These are phyloP conservation scores for Spodoptera litura DNA, from an alignment of 1,140 invertebrate genomes.

Conservation along the genomic window DNA sequence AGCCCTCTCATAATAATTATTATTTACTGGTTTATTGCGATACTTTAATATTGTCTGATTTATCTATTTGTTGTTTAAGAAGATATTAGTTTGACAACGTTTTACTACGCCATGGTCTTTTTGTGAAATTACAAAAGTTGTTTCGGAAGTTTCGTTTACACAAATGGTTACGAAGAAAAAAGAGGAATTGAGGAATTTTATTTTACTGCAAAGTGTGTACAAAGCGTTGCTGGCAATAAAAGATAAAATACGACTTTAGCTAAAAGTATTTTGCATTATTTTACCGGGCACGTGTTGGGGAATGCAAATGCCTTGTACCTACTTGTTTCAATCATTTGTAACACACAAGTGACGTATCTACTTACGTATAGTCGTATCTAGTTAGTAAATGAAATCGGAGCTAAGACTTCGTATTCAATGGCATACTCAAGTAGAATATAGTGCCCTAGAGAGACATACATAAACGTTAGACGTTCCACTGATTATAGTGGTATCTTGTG, in stretches of 20 bases:
- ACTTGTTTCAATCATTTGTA: neutral
- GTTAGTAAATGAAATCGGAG: too few relatives aligned
- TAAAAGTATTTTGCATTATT: slow-evolving; percentile 5
- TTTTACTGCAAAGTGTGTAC: slow-evolving; percentile 1
- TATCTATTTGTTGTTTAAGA: too few relatives aligned
- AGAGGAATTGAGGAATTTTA: neutral
- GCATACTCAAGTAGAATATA: neutral
- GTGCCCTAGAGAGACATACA: neutral
- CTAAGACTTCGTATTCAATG: neutral
- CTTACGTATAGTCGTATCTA: too few relatives aligned
- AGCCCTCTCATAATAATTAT: neutral
- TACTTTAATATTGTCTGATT: too few relatives aligned
- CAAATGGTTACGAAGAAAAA: neutral
- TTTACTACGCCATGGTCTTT: too few relatives aligned
- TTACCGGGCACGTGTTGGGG: neutral
- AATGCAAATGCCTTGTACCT: neutral
- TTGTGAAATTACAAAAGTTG: too few relatives aligned
- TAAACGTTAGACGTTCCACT: neutral
- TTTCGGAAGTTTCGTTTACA: too few relatives aligned
- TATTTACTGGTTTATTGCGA: too few relatives aligned
- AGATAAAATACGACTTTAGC: slow-evolving; percentile 14
- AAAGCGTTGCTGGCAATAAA: slow-evolving; percentile 11
- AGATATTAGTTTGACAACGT: too few relatives aligned
- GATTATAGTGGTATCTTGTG: neutral
- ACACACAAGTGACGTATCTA: too few relatives aligned